These are phyloP conservation scores for Mesocricetus auratus DNA, from an alignment of 2,113 vertebrate species.

Conservation along the genomic window DNA sequence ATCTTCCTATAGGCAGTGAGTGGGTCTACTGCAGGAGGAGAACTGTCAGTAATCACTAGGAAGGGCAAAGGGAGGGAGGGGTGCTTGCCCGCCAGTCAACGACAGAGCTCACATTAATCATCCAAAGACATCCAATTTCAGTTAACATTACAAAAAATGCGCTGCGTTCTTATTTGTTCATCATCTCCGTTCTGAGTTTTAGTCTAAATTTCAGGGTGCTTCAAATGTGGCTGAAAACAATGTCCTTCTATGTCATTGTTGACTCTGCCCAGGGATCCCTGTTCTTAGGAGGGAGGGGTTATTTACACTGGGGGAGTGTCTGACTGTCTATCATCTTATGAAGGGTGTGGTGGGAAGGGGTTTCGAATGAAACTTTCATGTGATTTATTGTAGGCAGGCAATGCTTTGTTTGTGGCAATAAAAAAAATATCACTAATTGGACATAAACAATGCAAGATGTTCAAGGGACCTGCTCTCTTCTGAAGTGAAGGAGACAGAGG, in stretches of 20 bases:
- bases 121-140: conserved; percentile 65
- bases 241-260: not conserved
- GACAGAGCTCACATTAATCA: conserved; percentile 43
- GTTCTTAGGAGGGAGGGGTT: not conserved
- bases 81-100: conserved; percentile 64
- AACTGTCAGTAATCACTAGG: conserved; percentile 75
- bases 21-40: conserved; percentile 80
- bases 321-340: not conserved
- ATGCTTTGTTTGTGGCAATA: not conserved
- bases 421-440: not conserved
- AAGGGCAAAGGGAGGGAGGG: conserved; percentile 81
- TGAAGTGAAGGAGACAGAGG: not conserved
- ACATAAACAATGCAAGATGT: not conserved
- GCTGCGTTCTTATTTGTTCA: conserved; percentile 47
- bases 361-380: not conserved
- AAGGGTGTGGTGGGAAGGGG: not conserved
- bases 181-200: conserved; percentile 67
- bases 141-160: conserved; percentile 72
- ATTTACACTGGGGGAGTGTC: not conserved
- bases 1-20: conserved; percentile 83
- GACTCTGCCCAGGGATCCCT: not conserved
- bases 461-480: not conserved
- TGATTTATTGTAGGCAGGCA: conserved; percentile 1
- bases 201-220: conserved; percentile 76
- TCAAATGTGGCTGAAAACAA: conserved; percentile 61